A percentile compares a stretch with the other conserved stretches of the same genome.
phyloP scores from a whole-genome alignment of 1,140 invertebrate genomes.

The Hydropsyche tenuis region DNA sequence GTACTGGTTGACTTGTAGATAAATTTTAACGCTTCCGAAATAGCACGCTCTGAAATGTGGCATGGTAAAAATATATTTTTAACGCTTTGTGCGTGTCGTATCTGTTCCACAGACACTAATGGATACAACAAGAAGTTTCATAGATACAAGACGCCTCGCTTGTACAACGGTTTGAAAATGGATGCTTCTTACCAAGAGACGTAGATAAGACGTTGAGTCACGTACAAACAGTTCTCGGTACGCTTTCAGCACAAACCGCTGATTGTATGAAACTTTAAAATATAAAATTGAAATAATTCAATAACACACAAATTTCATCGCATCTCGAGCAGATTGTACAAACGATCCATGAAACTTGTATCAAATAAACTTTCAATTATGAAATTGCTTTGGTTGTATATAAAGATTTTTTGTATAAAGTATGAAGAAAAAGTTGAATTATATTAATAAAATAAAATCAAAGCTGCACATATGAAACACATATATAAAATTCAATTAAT shows the following conservation, averaged over 20 bases:
- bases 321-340: background rate
- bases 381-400: background rate
- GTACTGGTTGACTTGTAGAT: background rate
- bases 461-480: too few relatives aligned
- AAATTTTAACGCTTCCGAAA: constrained; percentile 1
- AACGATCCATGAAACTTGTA: background rate
- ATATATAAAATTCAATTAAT: background rate
- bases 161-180: background rate
- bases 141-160: background rate
- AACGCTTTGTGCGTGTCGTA: constrained; percentile 20
- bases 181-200: background rate
- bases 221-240: background rate
- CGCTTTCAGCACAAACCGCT: too few relatives aligned
- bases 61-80: background rate
- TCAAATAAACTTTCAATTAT: background rate
- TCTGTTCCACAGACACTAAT: constrained; percentile 6
- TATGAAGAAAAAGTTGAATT: too few relatives aligned
- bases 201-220: constrained; percentile 21
- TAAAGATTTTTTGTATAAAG: background rate
- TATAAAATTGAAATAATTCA: constrained; percentile 2
- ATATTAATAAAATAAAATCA: too few relatives aligned
- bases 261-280: background rate
- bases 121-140: constrained; percentile 2
- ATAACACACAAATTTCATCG: background rate
- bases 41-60: background rate